phyloP scores from a whole-genome alignment of 2,888 invertebrate species.

The Phaedon cochleariae region DNA sequence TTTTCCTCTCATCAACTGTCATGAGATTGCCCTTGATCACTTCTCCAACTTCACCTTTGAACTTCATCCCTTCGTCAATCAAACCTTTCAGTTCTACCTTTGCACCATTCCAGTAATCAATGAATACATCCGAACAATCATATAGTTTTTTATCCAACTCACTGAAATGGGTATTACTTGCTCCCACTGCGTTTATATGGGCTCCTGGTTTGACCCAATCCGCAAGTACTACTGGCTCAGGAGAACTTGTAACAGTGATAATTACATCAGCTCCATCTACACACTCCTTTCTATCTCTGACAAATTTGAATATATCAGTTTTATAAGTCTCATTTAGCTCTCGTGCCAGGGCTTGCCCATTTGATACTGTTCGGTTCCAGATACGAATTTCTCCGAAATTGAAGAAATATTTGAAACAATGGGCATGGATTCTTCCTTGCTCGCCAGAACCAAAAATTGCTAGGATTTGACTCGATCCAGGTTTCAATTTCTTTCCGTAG shows the following conservation, averaged over 20 bases:
- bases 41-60: conserved; percentile 67
- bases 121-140: conserved; percentile 63
- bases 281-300: conserved; percentile 61
- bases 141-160: conserved; percentile 68
- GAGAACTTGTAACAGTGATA: conserved; percentile 66
- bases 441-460: conserved; percentile 66
- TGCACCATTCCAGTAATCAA: conserved; percentile 67
- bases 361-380: conserved; percentile 65
- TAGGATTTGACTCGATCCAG: conserved; percentile 48
- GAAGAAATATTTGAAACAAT: conserved; percentile 63
- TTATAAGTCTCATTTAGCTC: conserved; percentile 51
- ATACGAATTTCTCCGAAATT: conserved; percentile 63
- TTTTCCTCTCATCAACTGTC: conserved; percentile 51
- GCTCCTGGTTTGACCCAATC: conserved; percentile 66
- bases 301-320: conserved; percentile 39
- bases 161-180: conserved; percentile 62
- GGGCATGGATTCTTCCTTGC: conserved; percentile 65
- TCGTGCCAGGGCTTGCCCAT: conserved; percentile 54
- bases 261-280: conserved; percentile 69
- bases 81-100: conserved; percentile 64
- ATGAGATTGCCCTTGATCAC: conserved; percentile 61
- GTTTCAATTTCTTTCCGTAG: conserved; percentile 39
- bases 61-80: conserved; percentile 60
- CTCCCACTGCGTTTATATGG: conserved; percentile 73
- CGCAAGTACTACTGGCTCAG: conserved; percentile 63